A percentile compares a stretch with the other conserved stretches of the same genome.
Conservation (phyloP, 2,888 invertebrate species). For the Lithophane leautieri region DNA sequence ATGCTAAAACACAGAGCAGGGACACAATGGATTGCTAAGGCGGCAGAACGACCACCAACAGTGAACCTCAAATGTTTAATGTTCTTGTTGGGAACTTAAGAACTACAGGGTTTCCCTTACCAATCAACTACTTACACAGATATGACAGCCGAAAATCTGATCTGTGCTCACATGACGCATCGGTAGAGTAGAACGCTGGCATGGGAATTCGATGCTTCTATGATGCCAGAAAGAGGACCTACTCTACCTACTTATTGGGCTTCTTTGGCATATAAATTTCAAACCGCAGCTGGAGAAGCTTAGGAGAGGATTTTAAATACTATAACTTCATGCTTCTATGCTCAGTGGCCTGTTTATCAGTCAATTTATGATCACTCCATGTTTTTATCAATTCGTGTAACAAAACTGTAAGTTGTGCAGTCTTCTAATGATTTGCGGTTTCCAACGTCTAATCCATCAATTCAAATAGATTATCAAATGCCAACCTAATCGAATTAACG, state of each 20-base stretch:
- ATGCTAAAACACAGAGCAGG: slow-evolving; percentile 18
- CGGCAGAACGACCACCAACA: not conserved
- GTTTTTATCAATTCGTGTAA: slow-evolving; percentile 8
- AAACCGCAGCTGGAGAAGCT: not conserved
- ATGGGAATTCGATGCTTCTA: not conserved
- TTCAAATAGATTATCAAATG: slow-evolving; percentile 33
- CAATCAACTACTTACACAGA: not conserved
- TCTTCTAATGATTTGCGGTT: slow-evolving; percentile 47
- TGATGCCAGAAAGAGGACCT: not conserved
- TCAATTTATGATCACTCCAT: slow-evolving; percentile 18
- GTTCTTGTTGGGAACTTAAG: not conserved
- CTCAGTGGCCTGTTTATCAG: not conserved
- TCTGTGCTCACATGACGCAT: not conserved
- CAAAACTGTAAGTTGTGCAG: slow-evolving; percentile 2
- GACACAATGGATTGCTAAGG: slow-evolving; percentile 30
- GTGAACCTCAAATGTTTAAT: not conserved
- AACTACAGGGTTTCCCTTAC: not conserved
- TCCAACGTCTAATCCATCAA: slow-evolving; percentile 33
- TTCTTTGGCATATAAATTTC: not conserved
- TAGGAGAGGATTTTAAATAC: not conserved
- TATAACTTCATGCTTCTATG: not conserved
- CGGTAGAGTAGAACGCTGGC: not conserved
- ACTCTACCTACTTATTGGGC: not conserved
- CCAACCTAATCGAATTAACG: slow-evolving; percentile 43
- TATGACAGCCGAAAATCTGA: not conserved